Conservation (phyloP, 2,888 invertebrate genomes). For the Chrysodeixis includens region DNA sequence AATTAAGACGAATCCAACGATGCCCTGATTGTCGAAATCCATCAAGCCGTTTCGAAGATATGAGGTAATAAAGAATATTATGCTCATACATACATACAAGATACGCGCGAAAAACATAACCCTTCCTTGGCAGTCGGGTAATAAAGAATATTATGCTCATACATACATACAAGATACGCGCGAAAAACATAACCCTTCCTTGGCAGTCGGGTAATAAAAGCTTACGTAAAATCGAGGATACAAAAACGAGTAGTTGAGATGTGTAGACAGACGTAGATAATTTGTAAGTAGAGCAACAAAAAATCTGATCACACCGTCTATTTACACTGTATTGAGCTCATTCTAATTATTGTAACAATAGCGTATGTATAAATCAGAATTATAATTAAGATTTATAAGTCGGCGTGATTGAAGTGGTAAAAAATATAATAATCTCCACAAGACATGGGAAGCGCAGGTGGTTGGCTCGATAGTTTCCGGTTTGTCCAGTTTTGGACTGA, state of each 20-base stretch:
- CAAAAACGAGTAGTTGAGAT: background rate
- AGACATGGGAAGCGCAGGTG: constrained; percentile 73
- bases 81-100: no score
- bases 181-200: no score
- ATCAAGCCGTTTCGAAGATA: no score
- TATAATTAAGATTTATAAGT: constrained; percentile 46
- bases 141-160: no score
- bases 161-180: no score
- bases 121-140: no score
- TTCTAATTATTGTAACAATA: constrained; percentile 33
- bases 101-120: no score
- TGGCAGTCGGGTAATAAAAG: no score
- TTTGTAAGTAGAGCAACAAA: background rate
- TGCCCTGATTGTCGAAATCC: no score
- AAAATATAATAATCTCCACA: constrained; percentile 56
- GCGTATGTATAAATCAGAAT: constrained; percentile 42
- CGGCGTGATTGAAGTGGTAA: constrained; percentile 57
- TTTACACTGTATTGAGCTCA: constrained; percentile 15
- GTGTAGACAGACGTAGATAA: background rate
- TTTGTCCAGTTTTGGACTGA: constrained; percentile 84
- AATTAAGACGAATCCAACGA: no score
- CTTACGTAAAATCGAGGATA: background rate
- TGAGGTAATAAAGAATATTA: no score
- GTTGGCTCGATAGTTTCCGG: constrained; percentile 78
- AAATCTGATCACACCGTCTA: constrained; percentile 11